These are phyloP conservation scores for Rhea pennata DNA, from an alignment of 2,113 vertebrate species.

Conservation along the genomic window DNA sequence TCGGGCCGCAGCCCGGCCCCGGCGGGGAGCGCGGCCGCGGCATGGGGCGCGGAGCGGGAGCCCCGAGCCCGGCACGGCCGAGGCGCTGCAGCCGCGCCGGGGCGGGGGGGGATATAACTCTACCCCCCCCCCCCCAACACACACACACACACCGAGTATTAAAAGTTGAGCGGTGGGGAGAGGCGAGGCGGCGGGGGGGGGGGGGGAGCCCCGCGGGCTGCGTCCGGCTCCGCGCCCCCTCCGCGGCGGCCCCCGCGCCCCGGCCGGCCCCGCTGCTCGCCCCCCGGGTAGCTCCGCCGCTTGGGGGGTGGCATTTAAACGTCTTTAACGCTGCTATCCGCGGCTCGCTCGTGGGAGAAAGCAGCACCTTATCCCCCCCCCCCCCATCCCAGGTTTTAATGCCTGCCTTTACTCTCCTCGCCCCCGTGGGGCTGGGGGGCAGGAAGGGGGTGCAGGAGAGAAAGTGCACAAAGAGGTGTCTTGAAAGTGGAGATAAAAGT, in stretches of 20 bases:
- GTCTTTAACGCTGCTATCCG: slow-evolving; percentile 35
- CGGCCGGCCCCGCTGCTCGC: background rate
- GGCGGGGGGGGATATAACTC: background rate
- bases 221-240: background rate
- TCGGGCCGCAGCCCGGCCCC: no score
- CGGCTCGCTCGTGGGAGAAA: background rate
- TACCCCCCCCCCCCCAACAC: no score
- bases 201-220: background rate
- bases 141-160: no score
- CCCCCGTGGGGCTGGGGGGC: background rate
- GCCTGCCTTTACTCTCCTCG: background rate
- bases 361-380: background rate
- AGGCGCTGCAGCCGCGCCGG: no score
- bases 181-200: background rate
- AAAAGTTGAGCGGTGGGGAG: background rate
- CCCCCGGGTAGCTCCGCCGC: background rate
- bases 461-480: background rate
- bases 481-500: slow-evolving; percentile 32
- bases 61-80: no score
- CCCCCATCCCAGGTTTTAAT: background rate
- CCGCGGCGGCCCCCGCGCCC: no score
- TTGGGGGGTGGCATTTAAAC: slow-evolving; percentile 66
- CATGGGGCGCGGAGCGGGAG: background rate
- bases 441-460: background rate
- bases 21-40: no score